These are phyloP conservation scores for Orthosia gracilis DNA, from an alignment of 2,888 invertebrate species.

Conservation along the genomic window DNA sequence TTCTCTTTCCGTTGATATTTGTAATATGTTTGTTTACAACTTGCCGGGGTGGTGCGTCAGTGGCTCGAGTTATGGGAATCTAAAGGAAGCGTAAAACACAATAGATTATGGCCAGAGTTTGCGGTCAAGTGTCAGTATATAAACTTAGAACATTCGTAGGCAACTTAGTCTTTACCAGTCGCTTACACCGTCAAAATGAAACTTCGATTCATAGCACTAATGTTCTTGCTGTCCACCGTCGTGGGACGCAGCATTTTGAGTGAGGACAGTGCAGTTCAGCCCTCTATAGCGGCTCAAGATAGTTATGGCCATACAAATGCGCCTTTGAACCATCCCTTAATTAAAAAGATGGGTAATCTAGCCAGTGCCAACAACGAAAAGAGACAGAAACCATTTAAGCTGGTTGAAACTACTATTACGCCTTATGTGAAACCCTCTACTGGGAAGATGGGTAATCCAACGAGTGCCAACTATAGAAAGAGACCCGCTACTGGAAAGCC, in stretches of 20 bases:
- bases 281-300: not conserved
- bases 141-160: not conserved
- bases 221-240: not conserved
- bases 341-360: not conserved
- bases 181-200: conserved; percentile 9
- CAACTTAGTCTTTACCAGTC: not conserved
- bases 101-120: not conserved
- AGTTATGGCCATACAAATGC: not conserved
- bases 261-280: not conserved
- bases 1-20: not conserved
- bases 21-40: not conserved
- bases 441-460: not conserved
- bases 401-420: not conserved
- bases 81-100: not conserved
- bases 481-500: not conserved
- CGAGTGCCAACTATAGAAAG: not conserved
- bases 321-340: not conserved
- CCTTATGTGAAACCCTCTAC: not conserved
- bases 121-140: not conserved
- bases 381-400: not conserved
- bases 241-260: not conserved
- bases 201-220: not conserved
- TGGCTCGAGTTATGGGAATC: too few relatives aligned
- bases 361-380: not conserved
- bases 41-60: not conserved